Base-by-base conservation (phyloP, 2,888 invertebrate species). In the Linnaemya vulpina region DNA sequence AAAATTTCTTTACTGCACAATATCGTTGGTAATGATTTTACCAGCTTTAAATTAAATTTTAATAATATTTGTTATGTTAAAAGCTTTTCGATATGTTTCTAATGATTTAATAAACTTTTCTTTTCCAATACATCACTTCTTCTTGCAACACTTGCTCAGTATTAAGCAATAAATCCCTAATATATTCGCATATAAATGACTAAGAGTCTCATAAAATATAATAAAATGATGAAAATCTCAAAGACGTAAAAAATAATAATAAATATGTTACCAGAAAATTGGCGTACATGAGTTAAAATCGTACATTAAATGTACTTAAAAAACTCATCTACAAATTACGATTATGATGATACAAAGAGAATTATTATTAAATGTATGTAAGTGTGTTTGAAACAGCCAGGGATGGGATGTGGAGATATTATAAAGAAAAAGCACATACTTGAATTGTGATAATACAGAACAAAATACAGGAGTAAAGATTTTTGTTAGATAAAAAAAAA, bases 181-280 rank as follows among this genome's bases (percentile, higher is more conserved):
- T 55, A 55, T 30, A 55, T 55, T 25, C 30, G n/a, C 7, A 25
- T 25, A 25, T 25, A 55, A 55, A 55, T 55, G 55, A 30, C 25
- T 22, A 9, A 55, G 5, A 30, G 55, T n/a, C 55, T 8, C 25
- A 13, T 55, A 55, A 51, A 20, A 51, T 20, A 9, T 17, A 51
- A 15, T 15, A 55, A 55, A 25, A 55, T 55, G 13, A n/a, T 58
- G 46, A 38, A 73, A 49, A n/a, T 71, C n/a, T 13, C 17, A 15
- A 35, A n/a, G 53, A 10, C 3, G 38, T 4, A n/a, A 20, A 35
- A 40, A 1, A 67, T 65, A 65, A 67, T 65, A 65, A 76, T 30
- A 67, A 68, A 68, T 67, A 25, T 46, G 46, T 46, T n/a, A 55
- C 20, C n/a, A 78, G 62, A 70, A 78, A 78, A 83, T 78, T 83